These are phyloP conservation scores for Pogonus chalceus DNA, from an alignment of 1,140 invertebrate genomes.

Conservation along the genomic window DNA sequence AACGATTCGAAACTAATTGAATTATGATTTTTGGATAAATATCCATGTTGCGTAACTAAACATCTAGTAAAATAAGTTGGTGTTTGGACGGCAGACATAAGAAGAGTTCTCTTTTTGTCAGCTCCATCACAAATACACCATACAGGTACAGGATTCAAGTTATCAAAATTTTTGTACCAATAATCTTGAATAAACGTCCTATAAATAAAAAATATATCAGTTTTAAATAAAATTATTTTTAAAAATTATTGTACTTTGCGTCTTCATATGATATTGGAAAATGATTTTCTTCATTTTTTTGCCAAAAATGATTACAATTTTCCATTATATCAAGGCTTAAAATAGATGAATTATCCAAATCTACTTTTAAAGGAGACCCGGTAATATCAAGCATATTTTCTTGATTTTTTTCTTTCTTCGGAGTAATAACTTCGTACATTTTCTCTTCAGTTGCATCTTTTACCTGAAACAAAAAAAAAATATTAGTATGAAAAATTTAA, in stretches of 20 bases:
- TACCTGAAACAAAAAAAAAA: too few species aligned
- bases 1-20: not conserved
- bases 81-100: not conserved
- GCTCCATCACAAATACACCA: not conserved
- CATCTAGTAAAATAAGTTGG: not conserved
- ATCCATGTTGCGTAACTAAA: not conserved
- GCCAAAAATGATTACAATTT: not conserved
- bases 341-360: not conserved
- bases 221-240: not conserved
- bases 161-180: not conserved
- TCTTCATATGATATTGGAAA: not conserved
- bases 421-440: too few species aligned
- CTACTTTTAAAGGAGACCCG: not conserved
- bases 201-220: not conserved
- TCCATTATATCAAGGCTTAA: not conserved
- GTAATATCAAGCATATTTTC: not conserved
- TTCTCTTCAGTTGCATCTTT: too few species aligned
- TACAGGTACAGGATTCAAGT: not conserved
- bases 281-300: not conserved
- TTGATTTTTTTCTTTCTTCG: not conserved
- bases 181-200: not conserved
- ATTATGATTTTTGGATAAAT: not conserved
- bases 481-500: too few species aligned
- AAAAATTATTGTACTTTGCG: not conserved
- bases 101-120: not conserved